Evolutionary conservation across 2,888 invertebrate species (phyloP).

Genomic region (Atethmia centrago): DNA sequence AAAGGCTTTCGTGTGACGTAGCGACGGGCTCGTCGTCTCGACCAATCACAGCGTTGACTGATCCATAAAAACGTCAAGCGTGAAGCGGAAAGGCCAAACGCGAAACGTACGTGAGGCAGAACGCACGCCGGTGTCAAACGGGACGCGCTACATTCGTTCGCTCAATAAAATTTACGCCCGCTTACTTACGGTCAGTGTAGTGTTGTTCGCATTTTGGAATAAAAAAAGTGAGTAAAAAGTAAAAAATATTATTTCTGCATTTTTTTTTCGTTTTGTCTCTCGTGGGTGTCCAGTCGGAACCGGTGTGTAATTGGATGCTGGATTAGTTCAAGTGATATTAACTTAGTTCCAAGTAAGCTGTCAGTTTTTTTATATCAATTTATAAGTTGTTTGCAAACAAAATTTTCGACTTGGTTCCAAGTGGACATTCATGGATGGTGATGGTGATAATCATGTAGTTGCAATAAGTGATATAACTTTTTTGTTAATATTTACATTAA

Average conservation of each 20-base stretch:
- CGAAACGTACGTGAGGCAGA: slow-evolving; percentile 74
- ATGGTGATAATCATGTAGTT: slow-evolving; percentile 11
- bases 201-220: slow-evolving; percentile 63
- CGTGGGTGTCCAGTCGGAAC: slow-evolving; percentile 70
- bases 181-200: slow-evolving; percentile 62
- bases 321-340: slow-evolving; percentile 67
- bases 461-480: slow-evolving; percentile 34
- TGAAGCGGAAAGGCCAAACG: slow-evolving; percentile 79
- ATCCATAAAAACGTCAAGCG: slow-evolving; percentile 83
- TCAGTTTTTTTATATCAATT: slow-evolving; percentile 42
- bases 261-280: slow-evolving; percentile 41
- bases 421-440: slow-evolving; percentile 63
- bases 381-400: slow-evolving; percentile 55
- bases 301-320: slow-evolving; percentile 70
- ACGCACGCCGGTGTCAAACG: slow-evolving; percentile 76
- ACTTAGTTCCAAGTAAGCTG: slow-evolving; percentile 70
- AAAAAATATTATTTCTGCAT: slow-evolving; percentile 54
- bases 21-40: slow-evolving; percentile 80
- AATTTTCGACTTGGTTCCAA: slow-evolving; percentile 68
- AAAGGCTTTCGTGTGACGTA: slow-evolving; percentile 85
- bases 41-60: slow-evolving; percentile 78
- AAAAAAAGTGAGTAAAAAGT: slow-evolving; percentile 79
- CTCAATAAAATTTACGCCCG: slow-evolving; percentile 57
- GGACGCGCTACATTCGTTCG: slow-evolving; percentile 63
- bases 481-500: slow-evolving; percentile 40